These are phyloP conservation scores for Etia nguti DNA, from an alignment of 2,113 vertebrate species.

Conservation along the genomic window DNA sequence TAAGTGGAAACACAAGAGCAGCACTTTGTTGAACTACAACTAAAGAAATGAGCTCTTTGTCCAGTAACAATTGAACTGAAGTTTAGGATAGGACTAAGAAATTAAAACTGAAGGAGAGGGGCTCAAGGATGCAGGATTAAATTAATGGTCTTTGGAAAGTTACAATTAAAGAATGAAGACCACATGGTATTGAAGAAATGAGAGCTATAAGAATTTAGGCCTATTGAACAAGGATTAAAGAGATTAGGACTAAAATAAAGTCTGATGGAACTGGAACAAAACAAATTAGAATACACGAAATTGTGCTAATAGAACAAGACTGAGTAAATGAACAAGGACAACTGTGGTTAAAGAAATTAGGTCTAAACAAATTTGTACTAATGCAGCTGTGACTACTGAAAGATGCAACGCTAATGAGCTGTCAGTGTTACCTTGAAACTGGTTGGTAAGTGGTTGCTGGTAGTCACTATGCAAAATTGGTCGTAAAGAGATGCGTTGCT, in stretches of 20 bases:
- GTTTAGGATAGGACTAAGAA: neutral
- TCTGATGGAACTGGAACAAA: neutral
- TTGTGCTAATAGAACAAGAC: neutral
- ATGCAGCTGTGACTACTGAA: neutral
- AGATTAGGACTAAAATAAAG: neutral
- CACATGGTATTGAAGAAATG: neutral
- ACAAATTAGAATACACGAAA: neutral
- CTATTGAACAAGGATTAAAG: neutral
- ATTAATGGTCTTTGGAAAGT: neutral
- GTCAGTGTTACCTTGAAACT: neutral
- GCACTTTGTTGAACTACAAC: neutral
- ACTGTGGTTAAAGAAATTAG: neutral
- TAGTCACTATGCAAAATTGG: neutral
- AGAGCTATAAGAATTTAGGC: neutral
- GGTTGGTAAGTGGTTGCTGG: neutral
- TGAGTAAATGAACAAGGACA: neutral
- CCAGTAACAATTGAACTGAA: neutral
- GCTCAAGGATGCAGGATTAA: neutral
- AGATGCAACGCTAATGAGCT: neutral
- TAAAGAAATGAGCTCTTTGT: neutral
- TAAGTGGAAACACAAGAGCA: neutral
- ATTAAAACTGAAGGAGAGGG: neutral
- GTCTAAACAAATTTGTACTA: neutral
- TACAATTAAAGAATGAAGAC: neutral
- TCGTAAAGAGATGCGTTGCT: neutral